phyloP scores from a whole-genome alignment of 2,797 vertebrate species.

The Malacoctenus gilli region DNA sequence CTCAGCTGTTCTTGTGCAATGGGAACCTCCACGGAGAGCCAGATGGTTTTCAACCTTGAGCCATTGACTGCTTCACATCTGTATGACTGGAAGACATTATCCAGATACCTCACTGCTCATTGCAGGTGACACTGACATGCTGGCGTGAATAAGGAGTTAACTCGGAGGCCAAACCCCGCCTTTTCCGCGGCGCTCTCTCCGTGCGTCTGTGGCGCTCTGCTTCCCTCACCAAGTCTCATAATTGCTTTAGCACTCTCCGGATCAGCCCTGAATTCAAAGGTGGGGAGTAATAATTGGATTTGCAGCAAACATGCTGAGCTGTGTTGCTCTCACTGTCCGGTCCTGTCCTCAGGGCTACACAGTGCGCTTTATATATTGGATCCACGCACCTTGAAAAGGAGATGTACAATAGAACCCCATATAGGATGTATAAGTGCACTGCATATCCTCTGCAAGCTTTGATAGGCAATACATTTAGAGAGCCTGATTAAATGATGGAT shows the following conservation, averaged over 20 bases:
- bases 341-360: conserved; percentile 80
- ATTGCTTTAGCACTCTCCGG: conserved; percentile 88
- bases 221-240: conserved; percentile 78
- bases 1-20: too few relatives aligned
- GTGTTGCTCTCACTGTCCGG: conserved; percentile 83
- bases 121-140: conserved; percentile 34
- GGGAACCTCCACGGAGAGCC: too few relatives aligned
- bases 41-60: too few relatives aligned
- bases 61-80: not conserved
- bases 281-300: conserved; percentile 89
- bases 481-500: not conserved
- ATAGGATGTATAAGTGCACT: conserved; percentile 22
- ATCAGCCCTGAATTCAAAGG: conserved; percentile 88
- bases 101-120: conserved; percentile 9
- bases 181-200: not conserved
- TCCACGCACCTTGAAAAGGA: conserved; percentile 69
- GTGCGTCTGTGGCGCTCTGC: conserved; percentile 31
- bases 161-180: too few relatives aligned
- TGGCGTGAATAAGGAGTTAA: too few relatives aligned
- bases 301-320: conserved; percentile 90
- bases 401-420: conserved; percentile 31
- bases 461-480: conserved; percentile 12
- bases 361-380: conserved; percentile 76
- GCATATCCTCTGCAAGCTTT: conserved; percentile 13
- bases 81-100: not conserved